Conservation (phyloP, 2,113 vertebrate genomes). For the Phaethon lepturus region DNA sequence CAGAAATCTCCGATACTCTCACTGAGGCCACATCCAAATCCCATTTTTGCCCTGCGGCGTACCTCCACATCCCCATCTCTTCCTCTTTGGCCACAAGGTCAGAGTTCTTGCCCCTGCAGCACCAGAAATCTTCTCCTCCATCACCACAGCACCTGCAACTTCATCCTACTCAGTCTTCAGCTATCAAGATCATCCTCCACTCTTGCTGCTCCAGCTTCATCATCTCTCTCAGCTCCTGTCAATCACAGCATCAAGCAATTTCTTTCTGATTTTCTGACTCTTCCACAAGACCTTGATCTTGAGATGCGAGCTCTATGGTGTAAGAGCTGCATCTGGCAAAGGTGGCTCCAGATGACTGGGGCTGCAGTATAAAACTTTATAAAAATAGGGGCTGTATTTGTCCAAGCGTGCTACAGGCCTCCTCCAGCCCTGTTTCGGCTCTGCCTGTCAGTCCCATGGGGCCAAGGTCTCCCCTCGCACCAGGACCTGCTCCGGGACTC, state of each 20-base stretch:
- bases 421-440: neutral
- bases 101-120: neutral
- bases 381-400: fast-evolving
- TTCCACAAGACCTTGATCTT: neutral
- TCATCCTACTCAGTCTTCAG: neutral
- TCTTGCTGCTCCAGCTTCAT: neutral
- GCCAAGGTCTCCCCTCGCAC: fast-evolving
- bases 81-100: neutral
- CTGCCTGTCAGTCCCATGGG: neutral
- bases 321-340: neutral
- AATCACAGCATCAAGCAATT: neutral
- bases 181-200: neutral
- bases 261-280: neutral
- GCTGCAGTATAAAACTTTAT: neutral
- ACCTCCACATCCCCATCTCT: neutral
- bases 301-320: fast-evolving
- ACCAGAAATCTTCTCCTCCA: neutral
- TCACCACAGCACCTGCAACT: neutral
- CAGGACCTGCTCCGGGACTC: neutral
- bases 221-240: neutral
- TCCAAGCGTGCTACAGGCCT: too few relatives aligned
- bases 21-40: neutral
- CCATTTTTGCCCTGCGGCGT: fast-evolving
- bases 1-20: neutral
- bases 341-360: neutral